Base-by-base conservation (phyloP, 1,140 invertebrate species). In the Chionoecetes opilio region DNA sequence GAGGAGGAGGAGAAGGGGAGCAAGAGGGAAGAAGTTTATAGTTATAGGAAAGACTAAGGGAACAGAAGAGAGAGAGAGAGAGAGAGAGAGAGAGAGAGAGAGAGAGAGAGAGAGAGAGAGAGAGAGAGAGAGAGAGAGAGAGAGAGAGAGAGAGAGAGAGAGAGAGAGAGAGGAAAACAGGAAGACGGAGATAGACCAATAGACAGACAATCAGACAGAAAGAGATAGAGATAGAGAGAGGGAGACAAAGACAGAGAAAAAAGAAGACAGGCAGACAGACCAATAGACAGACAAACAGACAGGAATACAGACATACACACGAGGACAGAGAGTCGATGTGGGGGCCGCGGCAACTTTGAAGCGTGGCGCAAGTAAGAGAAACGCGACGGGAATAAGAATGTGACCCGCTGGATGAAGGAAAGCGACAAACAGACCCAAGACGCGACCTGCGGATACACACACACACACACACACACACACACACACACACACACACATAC, bases 141-240 rank as follows among this genome's bases (percentile, higher is more conserved):
- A 29, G 31, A 29, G 82, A 84, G 26, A 32, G 31, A 84, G 84
- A 86, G 84, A 32, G 31, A 31, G 26, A 86, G 84, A 32, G 84
- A 32, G 31, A 86, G 84, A 86, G 84, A 86, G 84, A 86, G 38
- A 46, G 87, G 41, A 38, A 89, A 38, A 89, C 35, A 89, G 38
- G 29, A n/a, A 46, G 38, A 37, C 21, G 41, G 38, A 89, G 87
- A n/a, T 3, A 86, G 84, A 86, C n/a, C 3, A 14, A 31, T 1
- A 86, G 84, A 32, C n/a, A 32, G 31, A 86, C n/a, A 86, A 32
- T 31, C n/a, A 86, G 38, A 46, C 35, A 89, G 87, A 91, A 38
- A 91, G 41, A 91, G 29, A 75, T 11, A 75, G 46, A 31, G 29
- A 63, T 11, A 91, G 46, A 21, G 41, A 53, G n/a, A 35, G 46